phyloP scores from a whole-genome alignment of 2,888 invertebrate genomes.

The Phragmatobia fuliginosa region DNA sequence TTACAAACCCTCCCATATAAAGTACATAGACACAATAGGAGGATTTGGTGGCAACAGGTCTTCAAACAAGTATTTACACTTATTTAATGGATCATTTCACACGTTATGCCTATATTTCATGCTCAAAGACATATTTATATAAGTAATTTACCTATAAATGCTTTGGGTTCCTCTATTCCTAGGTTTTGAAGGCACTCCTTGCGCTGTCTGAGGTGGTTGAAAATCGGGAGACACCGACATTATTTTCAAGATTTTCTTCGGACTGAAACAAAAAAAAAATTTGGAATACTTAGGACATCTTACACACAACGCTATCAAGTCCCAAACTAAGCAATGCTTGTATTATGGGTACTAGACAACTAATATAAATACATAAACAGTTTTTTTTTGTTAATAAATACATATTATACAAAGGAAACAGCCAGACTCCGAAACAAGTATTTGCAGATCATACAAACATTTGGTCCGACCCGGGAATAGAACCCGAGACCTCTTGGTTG shows the following conservation, averaged over 20 bases:
- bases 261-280: slow-evolving; percentile 55
- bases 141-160: slow-evolving; percentile 77
- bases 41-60: background rate
- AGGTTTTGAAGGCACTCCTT: slow-evolving; percentile 48
- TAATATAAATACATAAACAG: no score
- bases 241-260: slow-evolving; percentile 63
- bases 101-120: background rate
- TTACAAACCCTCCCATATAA: background rate
- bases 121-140: background rate
- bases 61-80: background rate
- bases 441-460: no score
- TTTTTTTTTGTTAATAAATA: no score
- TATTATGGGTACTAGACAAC: no score
- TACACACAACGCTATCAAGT: no score
- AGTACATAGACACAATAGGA: background rate
- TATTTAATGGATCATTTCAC: background rate
- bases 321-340: no score
- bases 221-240: slow-evolving; percentile 66
- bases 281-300: no score
- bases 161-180: slow-evolving; percentile 88
- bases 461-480: no score
- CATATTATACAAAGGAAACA: no score
- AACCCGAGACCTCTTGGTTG: no score
- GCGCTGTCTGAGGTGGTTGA: slow-evolving; percentile 59
- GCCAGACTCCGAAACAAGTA: no score